These are phyloP conservation scores for Maccullochella peelii DNA, from an alignment of 2,113 vertebrate genomes.

Conservation along the genomic window DNA sequence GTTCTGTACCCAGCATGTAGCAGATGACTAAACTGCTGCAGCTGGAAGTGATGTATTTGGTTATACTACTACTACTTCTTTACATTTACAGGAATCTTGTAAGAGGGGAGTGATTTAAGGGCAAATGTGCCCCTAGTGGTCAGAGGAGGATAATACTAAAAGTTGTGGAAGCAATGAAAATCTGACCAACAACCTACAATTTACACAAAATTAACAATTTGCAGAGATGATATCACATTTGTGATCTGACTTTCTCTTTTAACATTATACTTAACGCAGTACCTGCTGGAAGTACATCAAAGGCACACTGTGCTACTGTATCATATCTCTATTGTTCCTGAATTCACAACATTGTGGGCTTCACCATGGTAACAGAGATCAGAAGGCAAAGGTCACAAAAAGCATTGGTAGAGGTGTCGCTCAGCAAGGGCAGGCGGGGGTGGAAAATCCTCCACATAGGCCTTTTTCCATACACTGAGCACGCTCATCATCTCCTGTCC, in stretches of 20 bases:
- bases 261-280: constrained; percentile 8
- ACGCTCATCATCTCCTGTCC: constrained; percentile 75
- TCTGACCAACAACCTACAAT: neutral
- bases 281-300: constrained; percentile 33
- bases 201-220: constrained; percentile 5
- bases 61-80: neutral
- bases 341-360: constrained; percentile 47
- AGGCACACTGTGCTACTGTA: constrained; percentile 18
- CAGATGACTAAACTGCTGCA: neutral
- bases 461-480: constrained; percentile 70
- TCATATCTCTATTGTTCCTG: constrained; percentile 31
- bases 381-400: constrained; percentile 73
- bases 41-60: neutral
- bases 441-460: constrained; percentile 54
- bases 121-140: neutral
- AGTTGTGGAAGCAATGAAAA: constrained; percentile 8
- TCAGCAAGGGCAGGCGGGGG: constrained; percentile 58
- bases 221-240: neutral
- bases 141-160: neutral
- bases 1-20: neutral
- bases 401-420: constrained; percentile 63
- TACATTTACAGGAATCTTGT: neutral
- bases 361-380: constrained; percentile 80
- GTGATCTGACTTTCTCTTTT: neutral
- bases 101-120: neutral